phyloP scores from a whole-genome alignment of 2,888 invertebrate species.

The Standfussiana lucernea region DNA sequence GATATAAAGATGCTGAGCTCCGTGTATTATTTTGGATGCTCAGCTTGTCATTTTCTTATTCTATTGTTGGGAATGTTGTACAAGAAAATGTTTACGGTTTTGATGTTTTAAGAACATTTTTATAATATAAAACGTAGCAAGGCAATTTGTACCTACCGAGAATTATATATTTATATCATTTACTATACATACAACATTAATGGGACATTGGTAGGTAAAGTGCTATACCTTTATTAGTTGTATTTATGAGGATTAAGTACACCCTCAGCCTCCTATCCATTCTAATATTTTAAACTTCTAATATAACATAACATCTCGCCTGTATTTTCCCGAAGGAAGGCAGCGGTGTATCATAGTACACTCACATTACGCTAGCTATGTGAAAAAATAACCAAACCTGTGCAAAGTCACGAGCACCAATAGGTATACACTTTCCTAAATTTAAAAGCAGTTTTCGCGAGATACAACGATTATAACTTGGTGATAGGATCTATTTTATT shows the following conservation, averaged over 20 bases:
- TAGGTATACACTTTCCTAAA: no score
- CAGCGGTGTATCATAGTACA: no score
- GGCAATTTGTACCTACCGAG: neutral
- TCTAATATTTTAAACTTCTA: no score
- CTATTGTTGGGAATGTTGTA: conserved; percentile 1
- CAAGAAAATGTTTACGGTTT: conserved; percentile 1
- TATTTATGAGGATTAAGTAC: neutral
- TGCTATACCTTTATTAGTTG: neutral
- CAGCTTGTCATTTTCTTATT: conserved; percentile 22
- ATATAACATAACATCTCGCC: no score
- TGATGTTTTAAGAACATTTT: neutral
- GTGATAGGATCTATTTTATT: no score
- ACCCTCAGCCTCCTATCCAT: neutral
- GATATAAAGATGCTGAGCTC: conserved; percentile 31
- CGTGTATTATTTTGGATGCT: conserved; percentile 26
- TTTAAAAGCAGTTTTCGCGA: no score
- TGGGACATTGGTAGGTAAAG: neutral
- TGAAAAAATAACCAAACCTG: no score
- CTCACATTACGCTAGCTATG: no score
- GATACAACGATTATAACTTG: no score
- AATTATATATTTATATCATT: neutral
- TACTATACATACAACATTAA: neutral
- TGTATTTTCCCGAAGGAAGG: no score
- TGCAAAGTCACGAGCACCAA: no score
- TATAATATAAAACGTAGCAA: neutral